Evolutionary conservation across 2,797 vertebrate species (phyloP).

Genomic region (Hippocampus kuda): DNA sequence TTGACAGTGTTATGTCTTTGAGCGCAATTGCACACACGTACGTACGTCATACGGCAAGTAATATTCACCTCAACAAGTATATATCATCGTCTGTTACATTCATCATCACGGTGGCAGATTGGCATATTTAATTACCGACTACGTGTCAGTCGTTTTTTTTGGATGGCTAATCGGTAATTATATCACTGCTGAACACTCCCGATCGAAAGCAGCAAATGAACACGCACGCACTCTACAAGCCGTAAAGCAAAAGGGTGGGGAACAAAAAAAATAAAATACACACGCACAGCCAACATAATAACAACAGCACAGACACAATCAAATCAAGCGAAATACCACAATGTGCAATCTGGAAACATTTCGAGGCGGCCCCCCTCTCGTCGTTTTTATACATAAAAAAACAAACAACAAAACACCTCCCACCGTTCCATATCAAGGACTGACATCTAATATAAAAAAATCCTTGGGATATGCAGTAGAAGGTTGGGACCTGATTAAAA

Average conservation of each 20-base stretch:
- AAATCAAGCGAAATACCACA: background rate
- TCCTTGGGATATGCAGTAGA: background rate
- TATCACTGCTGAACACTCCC: background rate
- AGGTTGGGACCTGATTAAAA: too few species aligned
- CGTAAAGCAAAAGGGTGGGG: background rate
- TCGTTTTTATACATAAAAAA: background rate
- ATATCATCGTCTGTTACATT: background rate
- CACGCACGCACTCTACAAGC: background rate
- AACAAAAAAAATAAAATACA: too few species aligned
- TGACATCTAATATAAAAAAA: background rate
- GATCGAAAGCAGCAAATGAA: background rate
- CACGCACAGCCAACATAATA: background rate
- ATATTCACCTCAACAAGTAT: background rate
- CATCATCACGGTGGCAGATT: background rate
- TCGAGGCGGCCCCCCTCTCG: background rate
- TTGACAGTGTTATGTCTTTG: background rate
- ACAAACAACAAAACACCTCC: background rate
- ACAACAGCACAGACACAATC: background rate
- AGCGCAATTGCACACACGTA: conserved; percentile 24
- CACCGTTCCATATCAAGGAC: background rate
- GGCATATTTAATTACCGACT: background rate
- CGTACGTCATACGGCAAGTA: conserved; percentile 13
- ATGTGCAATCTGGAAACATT: background rate
- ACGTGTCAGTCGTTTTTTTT: background rate
- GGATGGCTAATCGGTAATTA: background rate